Percentiles rank a stretch among this genome's conserved stretches.
Conservation (phyloP, 2,888 invertebrate species). For the Phymatocera aterrima region DNA sequence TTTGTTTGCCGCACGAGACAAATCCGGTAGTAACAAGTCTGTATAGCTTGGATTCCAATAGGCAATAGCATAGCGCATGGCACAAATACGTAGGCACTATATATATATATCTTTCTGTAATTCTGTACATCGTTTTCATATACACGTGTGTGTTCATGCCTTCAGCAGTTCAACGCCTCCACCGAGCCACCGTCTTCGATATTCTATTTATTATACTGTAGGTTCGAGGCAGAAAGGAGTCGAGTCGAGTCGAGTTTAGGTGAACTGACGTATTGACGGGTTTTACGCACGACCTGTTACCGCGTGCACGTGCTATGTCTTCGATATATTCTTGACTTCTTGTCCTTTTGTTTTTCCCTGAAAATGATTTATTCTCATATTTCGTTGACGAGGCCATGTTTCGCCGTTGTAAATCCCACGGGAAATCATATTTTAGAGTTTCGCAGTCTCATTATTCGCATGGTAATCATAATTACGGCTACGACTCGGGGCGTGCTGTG, state of each 20-base stretch:
- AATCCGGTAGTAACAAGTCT: conserved; percentile 46
- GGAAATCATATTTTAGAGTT: background rate
- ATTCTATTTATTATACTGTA: conserved; percentile 30
- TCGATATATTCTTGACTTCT: background rate
- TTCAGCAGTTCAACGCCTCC: background rate
- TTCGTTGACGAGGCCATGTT: background rate
- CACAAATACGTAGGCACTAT: background rate
- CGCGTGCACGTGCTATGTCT: background rate
- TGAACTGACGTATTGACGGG: conserved; percentile 21
- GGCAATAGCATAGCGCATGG: no score
- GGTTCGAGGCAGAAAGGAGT: background rate
- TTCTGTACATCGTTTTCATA: conserved; percentile 17
- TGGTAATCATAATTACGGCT: no score
- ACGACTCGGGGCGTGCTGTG: background rate
- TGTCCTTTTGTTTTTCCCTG: background rate
- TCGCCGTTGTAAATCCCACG: background rate
- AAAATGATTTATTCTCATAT: conserved; percentile 9
- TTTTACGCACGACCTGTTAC: background rate
- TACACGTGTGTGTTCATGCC: background rate
- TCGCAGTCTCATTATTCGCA: background rate
- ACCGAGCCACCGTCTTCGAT: conserved; percentile 23
- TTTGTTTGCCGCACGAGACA: conserved; percentile 45
- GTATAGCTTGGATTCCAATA: background rate
- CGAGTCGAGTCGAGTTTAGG: background rate
- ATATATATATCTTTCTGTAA: background rate